Conservation (phyloP, 1,140 invertebrate genomes). For the Platorchestia sp. region DNA sequence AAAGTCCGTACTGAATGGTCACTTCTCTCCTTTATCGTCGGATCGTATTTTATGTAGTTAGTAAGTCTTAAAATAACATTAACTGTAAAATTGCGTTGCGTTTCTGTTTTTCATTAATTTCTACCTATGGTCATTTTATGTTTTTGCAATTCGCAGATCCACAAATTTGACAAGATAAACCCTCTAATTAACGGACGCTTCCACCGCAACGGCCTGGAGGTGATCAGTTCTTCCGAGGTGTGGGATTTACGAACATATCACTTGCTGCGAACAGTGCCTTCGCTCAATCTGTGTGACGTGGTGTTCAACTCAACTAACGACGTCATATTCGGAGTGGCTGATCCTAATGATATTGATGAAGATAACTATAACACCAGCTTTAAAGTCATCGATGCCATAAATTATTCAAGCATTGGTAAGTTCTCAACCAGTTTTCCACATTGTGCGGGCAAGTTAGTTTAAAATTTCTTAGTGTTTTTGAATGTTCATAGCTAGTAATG, state of each 20-base stretch:
- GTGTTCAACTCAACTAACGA: conserved; percentile 75
- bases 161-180: conserved; percentile 98
- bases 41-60: no score
- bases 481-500: conserved; percentile 11
- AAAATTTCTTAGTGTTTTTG: conserved; percentile 20
- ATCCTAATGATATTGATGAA: conserved; percentile 60
- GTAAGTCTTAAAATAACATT: no score
- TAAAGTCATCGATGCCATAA: conserved; percentile 91
- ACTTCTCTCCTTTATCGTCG: no score
- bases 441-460: neutral
- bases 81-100: no score
- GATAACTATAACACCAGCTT: conserved; percentile 84
- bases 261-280: conserved; percentile 91
- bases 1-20: no score
- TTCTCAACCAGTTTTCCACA: neutral
- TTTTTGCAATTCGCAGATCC: conserved; percentile 76
- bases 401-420: conserved; percentile 92
- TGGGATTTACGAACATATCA: conserved; percentile 98
- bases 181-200: conserved; percentile 95
- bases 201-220: conserved; percentile 96
- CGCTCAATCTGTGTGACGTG: conserved; percentile 86
- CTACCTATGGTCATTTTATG: neutral
- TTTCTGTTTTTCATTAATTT: no score
- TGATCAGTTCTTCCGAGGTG: conserved; percentile 79
- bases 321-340: conserved; percentile 73